phyloP scores from a whole-genome alignment of 2,888 invertebrate genomes.

The Cistogaster globosa region DNA sequence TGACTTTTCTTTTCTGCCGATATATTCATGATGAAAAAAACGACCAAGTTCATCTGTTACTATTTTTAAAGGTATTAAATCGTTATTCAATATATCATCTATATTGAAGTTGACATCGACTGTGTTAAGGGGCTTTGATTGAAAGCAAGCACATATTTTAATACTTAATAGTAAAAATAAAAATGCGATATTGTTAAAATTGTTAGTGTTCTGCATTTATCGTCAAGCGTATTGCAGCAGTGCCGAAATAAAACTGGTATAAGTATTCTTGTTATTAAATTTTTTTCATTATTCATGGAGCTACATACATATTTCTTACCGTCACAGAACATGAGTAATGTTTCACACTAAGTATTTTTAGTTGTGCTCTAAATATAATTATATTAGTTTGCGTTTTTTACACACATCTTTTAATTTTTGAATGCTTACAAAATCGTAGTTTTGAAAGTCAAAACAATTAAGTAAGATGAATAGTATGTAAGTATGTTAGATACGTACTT shows the following conservation, averaged over 20 bases:
- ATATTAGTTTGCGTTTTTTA: neutral
- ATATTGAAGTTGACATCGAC: slow-evolving; percentile 25
- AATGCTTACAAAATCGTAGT: no score
- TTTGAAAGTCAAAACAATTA: no score
- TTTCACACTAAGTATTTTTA: slow-evolving; percentile 30
- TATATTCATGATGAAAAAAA: slow-evolving; percentile 3
- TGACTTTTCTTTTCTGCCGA: neutral
- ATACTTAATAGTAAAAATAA: slow-evolving; percentile 17
- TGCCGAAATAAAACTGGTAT: slow-evolving; percentile 16
- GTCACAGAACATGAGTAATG: slow-evolving; percentile 27
- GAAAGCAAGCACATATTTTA: neutral
- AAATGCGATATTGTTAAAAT: neutral
- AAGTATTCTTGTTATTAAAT: neutral
- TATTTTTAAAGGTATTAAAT: slow-evolving; percentile 40
- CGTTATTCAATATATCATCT: slow-evolving; percentile 30
- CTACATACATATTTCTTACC: neutral
- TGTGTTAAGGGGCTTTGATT: neutral
- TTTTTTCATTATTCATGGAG: neutral
- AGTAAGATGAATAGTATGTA: no score
- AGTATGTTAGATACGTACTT: no score
- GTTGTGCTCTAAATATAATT: slow-evolving; percentile 20
- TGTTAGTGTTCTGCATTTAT: slow-evolving; percentile 9
- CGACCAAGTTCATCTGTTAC: slow-evolving; percentile 24
- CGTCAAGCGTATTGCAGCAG: neutral
- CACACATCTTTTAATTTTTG: no score